Evolutionary conservation across 2,113 vertebrate genomes (phyloP), one percentile per base, ranked within the genome.

Genomic region (Lathamus discolor): DNA sequence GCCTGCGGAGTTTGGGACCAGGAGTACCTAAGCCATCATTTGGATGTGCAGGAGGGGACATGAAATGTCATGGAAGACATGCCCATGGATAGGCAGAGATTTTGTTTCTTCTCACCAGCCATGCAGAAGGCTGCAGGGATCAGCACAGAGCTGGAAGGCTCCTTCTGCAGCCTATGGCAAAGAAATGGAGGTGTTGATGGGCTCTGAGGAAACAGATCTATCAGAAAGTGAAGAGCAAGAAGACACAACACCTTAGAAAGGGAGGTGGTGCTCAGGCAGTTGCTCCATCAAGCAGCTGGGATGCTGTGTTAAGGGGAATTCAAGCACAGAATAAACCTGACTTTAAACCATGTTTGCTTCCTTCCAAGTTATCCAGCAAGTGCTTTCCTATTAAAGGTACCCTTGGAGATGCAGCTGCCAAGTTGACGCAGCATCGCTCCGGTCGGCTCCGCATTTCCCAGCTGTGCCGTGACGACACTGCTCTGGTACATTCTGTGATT

Each of bases 401-500:
- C n/a, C 43, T 31, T 37, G 77, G 78, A 64, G 86, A 73, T 43
- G 69, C 64, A 81, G 92, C 33, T 5, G 1, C 29, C 27, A 28
- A 46, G 48, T 29, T 72, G 64, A 39, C n/a, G 19, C 2, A 0
- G 80, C 61, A 28, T 69, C 2, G 0, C 80, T 25, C 39, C 0
- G 2, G 14, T 13, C 1, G 0, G 72, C 57, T 75, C 68, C 1
- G 2, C 78, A 18, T 31, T 63, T 35, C 63, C 78, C 74, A 68
- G 92, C 86, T 77, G 92, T 37, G 82, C 62, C 0, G 1, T 31
- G 41, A 46, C 0, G 33, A 35, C 43, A 69, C 25, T 55, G 88
- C 83, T 84, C 57, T n/a, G 75, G 92, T 84, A 94, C 92, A 69
- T 81, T 69, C 61, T 92, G 95, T 90, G 69, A 91, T 69, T 82